Evolutionary conservation across 2,888 invertebrate genomes (phyloP), one percentile per base, ranked within the genome.

Genomic region (Drosophila mimica): DNA sequence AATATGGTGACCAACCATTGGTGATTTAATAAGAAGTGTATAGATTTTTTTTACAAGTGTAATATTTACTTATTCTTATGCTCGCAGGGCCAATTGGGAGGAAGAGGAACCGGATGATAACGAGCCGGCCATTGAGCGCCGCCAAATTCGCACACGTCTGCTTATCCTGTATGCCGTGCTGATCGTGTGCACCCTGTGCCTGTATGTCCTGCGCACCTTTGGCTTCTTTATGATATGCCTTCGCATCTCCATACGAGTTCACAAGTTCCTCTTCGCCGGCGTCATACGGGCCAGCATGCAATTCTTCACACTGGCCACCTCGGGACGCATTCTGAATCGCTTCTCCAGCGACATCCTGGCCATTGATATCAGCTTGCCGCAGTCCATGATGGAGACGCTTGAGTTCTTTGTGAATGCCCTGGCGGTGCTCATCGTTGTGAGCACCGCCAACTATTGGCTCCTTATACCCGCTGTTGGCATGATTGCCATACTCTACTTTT

Each of bases 251-350:
- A 93, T 95, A 33, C 94, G 93, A 2, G 93, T 98, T 0, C 98
- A 98, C 91, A 95, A 97, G 81, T 94, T 92, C 2, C 97, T 98
- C 94, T 97, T 98, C 88, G 94, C 95, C 58, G 95, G 95, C 1
- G 94, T 97, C 0, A 95, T 96, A 3, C 94, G 95, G 67, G 95
- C 96, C 0, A 95, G 95, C 0, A 96, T 97, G 94, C 94, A 95
- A 91, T 97, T 97, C 93, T 97, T 96, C 93, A 96, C 96, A 86
- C 95, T 94, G 76, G 97, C 97, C 92, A 83, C 92, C 8, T 89
- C 94, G 93, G 95, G 95, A 3, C 94, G 95, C 62, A 95, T 97
- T 73, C 92, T 97, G 48, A 97, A 96, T 92, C 94, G 97, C 56
- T 96, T 97, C 91, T 95, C 96, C 17, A 96, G 96, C 91, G 97